Percentiles rank a stretch among this genome's conserved stretches.
phyloP scores from a whole-genome alignment of 2,888 invertebrate genomes.

The Platypus cylindrus region DNA sequence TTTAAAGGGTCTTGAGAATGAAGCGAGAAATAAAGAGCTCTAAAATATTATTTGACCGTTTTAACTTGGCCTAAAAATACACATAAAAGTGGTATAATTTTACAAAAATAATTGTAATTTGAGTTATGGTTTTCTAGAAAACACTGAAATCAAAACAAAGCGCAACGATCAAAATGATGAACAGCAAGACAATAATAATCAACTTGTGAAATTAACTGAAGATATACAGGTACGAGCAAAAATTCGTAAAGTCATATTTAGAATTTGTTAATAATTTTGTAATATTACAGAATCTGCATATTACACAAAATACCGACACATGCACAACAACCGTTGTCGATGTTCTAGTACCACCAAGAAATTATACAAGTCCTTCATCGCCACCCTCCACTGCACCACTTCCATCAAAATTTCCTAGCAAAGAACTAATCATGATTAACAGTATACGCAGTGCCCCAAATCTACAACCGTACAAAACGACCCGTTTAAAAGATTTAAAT shows the following conservation, averaged over 20 bases:
- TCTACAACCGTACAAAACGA: slow-evolving; percentile 53
- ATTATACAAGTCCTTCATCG: slow-evolving; percentile 63
- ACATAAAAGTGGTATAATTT: too few species aligned
- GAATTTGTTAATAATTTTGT: neutral
- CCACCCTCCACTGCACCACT: slow-evolving; percentile 76
- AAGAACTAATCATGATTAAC: slow-evolving; percentile 53
- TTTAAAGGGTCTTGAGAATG: too few species aligned
- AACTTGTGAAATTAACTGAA: slow-evolving; percentile 33
- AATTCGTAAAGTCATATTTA: too few species aligned
- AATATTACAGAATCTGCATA: neutral
- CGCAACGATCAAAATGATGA: too few species aligned
- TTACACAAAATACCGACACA: neutral
- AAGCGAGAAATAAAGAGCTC: slow-evolving; percentile 42
- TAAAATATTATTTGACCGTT: too few species aligned
- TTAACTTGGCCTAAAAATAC: too few species aligned
- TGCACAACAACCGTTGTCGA: too few species aligned
- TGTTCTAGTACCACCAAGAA: too few species aligned
- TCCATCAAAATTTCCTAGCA: slow-evolving; percentile 65
- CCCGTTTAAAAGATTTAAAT: slow-evolving; percentile 60
- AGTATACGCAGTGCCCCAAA: slow-evolving; percentile 74
- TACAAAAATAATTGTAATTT: too few species aligned
- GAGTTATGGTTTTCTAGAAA: too few species aligned
- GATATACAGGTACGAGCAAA: slow-evolving; percentile 34
- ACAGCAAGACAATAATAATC: slow-evolving; percentile 47
- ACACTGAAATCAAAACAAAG: too few species aligned